These are phyloP conservation scores for Cylindroiulus punctatus DNA, from an alignment of 2,888 invertebrate genomes.

Conservation along the genomic window DNA sequence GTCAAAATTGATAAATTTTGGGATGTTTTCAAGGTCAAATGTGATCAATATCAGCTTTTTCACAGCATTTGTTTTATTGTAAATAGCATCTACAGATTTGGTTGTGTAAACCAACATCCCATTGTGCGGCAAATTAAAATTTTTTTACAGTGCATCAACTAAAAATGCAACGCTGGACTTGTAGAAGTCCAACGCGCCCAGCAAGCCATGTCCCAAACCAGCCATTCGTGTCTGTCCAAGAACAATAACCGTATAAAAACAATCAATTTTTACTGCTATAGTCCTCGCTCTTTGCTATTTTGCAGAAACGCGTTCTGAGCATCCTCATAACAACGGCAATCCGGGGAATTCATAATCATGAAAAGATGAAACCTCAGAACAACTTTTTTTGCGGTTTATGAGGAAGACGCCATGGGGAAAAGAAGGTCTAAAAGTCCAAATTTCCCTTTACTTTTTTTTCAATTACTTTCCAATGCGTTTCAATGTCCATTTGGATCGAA, in stretches of 20 bases:
- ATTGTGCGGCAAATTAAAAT: too few relatives aligned
- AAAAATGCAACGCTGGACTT: background rate
- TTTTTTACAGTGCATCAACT: too few relatives aligned
- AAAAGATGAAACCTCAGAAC: background rate
- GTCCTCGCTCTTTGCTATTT: background rate
- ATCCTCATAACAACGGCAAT: slow-evolving; percentile 8
- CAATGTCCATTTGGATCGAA: background rate
- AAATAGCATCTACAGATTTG: too few relatives aligned
- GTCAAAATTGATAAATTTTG: too few relatives aligned
- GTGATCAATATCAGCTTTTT: too few relatives aligned
- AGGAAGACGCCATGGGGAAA: too few relatives aligned
- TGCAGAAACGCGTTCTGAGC: slow-evolving; percentile 7
- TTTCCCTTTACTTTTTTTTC: background rate
- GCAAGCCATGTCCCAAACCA: background rate
- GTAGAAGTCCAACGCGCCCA: background rate
- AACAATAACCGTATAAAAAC: slow-evolving; percentile 14
- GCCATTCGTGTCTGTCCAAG: slow-evolving; percentile 11
- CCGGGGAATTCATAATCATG: slow-evolving; percentile 13
- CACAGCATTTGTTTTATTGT: too few relatives aligned
- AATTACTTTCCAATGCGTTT: background rate
- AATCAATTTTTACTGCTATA: slow-evolving; percentile 6
- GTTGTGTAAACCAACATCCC: too few relatives aligned
- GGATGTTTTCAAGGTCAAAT: too few relatives aligned
- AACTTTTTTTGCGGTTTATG: too few relatives aligned
- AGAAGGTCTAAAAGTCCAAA: background rate